Evolutionary conservation across 2,797 vertebrate species (phyloP).

Genomic region (Oreortyx pictus): DNA sequence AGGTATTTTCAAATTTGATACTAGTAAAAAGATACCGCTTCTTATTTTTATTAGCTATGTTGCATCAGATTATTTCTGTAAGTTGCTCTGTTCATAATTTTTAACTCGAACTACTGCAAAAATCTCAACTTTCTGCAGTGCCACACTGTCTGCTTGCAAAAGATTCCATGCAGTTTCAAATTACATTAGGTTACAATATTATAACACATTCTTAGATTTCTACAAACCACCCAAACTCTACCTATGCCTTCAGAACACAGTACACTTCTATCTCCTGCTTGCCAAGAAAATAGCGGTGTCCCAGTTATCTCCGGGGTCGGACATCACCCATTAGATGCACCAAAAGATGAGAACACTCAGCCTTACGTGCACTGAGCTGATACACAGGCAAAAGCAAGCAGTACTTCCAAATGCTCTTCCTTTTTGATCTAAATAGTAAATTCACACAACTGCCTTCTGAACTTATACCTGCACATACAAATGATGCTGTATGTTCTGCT

Average conservation of each 20-base stretch:
- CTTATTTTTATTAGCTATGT: neutral
- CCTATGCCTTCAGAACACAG: neutral
- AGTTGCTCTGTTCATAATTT: neutral
- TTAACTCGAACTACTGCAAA: neutral
- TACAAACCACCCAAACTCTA: neutral
- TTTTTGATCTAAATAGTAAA: neutral
- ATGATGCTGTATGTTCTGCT: neutral
- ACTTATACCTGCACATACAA: neutral
- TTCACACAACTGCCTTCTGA: neutral
- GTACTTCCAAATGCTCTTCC: neutral
- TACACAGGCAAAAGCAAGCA: neutral
- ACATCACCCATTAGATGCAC: neutral
- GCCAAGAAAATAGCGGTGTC: neutral
- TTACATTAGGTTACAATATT: neutral
- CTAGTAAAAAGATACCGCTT: neutral
- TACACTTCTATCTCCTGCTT: neutral
- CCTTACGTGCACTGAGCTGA: neutral
- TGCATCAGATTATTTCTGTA: neutral
- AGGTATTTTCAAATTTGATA: conserved; percentile 2
- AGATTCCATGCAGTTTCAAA: neutral
- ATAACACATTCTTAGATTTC: neutral
- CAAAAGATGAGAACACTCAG: neutral
- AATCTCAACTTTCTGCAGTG: neutral
- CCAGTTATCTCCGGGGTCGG: accelerated
- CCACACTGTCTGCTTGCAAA: neutral